A percentile compares a stretch with the other conserved stretches of the same genome.
Evolutionary conservation across 2,113 vertebrate species (phyloP).

Genomic region (Callospermophilus lateralis): DNA sequence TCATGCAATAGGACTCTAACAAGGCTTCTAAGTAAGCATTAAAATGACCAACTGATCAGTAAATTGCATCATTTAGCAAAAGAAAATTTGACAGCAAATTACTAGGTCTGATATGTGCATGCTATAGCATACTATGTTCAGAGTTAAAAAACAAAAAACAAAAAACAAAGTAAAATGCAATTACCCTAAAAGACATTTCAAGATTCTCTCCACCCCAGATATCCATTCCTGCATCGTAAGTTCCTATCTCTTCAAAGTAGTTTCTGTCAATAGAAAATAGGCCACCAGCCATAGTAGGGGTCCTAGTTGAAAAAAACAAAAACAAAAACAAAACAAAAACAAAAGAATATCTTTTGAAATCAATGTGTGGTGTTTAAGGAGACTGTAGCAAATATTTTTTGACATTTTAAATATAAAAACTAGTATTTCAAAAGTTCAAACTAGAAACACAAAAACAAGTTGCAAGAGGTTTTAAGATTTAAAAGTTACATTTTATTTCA

Average conservation of each 20-base stretch:
- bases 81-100: constrained; percentile 59
- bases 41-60: constrained; percentile 29
- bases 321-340: constrained; percentile 84
- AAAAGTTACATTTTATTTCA: constrained; percentile 62
- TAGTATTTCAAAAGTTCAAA: constrained; percentile 65
- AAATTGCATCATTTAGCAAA: constrained; percentile 61
- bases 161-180: constrained; percentile 87
- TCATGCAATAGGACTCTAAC: constrained; percentile 49
- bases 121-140: constrained; percentile 68
- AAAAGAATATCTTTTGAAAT: constrained; percentile 88
- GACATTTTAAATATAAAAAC: constrained; percentile 71
- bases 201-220: constrained; percentile 99
- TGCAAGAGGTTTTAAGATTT: not conserved
- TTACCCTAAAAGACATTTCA: constrained; percentile 99
- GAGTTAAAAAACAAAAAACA: constrained; percentile 62
- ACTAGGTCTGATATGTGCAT: constrained; percentile 44
- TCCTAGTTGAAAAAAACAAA: constrained; percentile 91
- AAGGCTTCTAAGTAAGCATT: not conserved
- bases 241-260: constrained; percentile 99
- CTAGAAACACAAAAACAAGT: not conserved
- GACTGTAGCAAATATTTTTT: constrained; percentile 81
- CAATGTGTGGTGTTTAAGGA: constrained; percentile 82
- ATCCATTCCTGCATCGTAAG: constrained; percentile 99
- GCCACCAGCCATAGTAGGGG: constrained; percentile 99
- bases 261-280: constrained; percentile 98